Base-by-base conservation (phyloP, 92 coral and sea anemone genomes). In the Actinostola sp. region DNA sequence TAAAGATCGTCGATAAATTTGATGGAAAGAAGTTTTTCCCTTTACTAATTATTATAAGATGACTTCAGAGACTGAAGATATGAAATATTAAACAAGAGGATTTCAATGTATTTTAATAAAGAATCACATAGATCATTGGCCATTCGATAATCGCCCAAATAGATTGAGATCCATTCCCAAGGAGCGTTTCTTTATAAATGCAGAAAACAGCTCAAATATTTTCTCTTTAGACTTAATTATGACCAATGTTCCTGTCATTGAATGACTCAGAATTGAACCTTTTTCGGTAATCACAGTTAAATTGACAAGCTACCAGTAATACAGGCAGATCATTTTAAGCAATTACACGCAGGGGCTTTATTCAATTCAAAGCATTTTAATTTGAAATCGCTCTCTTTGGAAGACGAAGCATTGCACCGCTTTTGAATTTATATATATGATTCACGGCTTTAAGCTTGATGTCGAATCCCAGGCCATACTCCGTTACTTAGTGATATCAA, bases 61-160 rank as follows among this genome's bases (percentile, higher is more conserved):
- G 63, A 57, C 39, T 30, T 13, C 16, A 57, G 9, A 57, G 63
- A 27, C 63, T 29, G 39, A 57, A 57, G 27, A 3, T 27, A 57
- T 57, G 63, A 57, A 57, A 57, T 26, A 57, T 57, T 57, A 57
- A 53, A 27, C 13, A 0, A 27, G 63, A 36, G 30, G 63, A 57
- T 57, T 57, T 57, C 32, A 57, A 5, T 57, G 10, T 26, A 57
- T 57, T 57, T 57, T 30, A 57, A 57, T 57, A 57, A 57, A 57
- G 28, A 30, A 57, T 57, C 31, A 5, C 63, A 27, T 5, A 27
- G 28, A 0, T 30, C 13, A 57, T 57, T 57, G 63, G 63, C 15
- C 20, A 12, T 27, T 12, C 4, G 17, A 38, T 57, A 57, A 57
- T 57, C 7, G 4, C 63, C 63, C 39, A 27, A 57, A 57, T 16